Evolutionary conservation across 2,888 invertebrate species (phyloP), one percentile per base, ranked within the genome.

Genomic region (Sphecodes monilicornis): DNA sequence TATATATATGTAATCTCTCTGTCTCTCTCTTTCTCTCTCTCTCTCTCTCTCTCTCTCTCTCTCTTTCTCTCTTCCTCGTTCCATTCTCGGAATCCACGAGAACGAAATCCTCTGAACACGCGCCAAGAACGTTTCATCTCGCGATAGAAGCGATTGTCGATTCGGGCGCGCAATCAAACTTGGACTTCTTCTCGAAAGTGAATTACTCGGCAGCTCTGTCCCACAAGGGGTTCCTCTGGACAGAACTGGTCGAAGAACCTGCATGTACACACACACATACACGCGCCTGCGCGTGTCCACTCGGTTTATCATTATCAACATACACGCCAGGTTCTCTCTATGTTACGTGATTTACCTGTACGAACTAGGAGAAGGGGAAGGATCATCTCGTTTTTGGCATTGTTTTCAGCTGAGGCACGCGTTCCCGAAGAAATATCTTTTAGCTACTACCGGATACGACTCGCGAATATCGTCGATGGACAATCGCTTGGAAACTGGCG

Each of bases 171-270:
- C 91, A 91, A 91, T 91, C 91, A 90, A 91, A 91, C 90, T 91
- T 90, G 86, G 90, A 89, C 88, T 91, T 91, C 91, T 90, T 91
- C 88, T 89, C 77, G 82, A 87, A 91, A 91, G 90, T 91, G 90
- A 90, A 91, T 91, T 91, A 90, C 90, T 84, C 84, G 66, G 26
- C 76, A 39, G 74, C 78, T 76, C 76, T 81, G 77, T 82, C 87
- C 85, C 76, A 54, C 82, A 76, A 80, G 87, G 82, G 79, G 41
- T 43, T 86, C 10, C 50, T 50, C 68, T 70, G 84, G 82, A 84
- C 79, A 43, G 85, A 36, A 70, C 54, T 69, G 78, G 81, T 64
- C 78, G 74, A 73, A 64, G 76, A 78, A 71, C 8, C 41, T 69
- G 46, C 80, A 69, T 11, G 22, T 36, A 39, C 11, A 36, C 36